phyloP scores from a whole-genome alignment of 2,797 vertebrate species.

The Borostomias antarcticus region DNA sequence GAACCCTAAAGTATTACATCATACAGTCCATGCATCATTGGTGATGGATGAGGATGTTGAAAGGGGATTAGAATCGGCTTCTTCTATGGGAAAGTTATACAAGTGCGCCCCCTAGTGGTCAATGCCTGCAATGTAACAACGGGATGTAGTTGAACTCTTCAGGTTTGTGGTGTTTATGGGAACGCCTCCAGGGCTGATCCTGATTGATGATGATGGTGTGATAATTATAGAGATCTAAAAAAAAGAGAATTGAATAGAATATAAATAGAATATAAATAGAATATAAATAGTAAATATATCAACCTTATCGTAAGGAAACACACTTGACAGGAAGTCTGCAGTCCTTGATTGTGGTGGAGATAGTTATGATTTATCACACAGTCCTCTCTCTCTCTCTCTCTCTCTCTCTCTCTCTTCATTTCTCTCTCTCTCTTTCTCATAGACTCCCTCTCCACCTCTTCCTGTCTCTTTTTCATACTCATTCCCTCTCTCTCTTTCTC shows the following conservation, averaged over 20 bases:
- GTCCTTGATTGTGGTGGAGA: not conserved
- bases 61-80: too few species aligned
- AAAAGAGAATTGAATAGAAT: too few species aligned
- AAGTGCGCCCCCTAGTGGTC: not conserved
- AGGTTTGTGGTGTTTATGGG: too few species aligned
- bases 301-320: not conserved
- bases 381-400: not conserved
- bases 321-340: not conserved
- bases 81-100: not conserved
- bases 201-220: too few species aligned
- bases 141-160: too few species aligned
- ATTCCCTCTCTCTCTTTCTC: not conserved
- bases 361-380: not conserved
- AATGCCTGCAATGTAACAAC: too few species aligned
- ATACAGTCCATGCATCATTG: not conserved
- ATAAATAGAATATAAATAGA: not conserved
- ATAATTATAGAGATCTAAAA: too few species aligned
- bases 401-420: not conserved
- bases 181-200: too few species aligned
- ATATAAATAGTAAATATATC: not conserved
- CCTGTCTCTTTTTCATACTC: not conserved
- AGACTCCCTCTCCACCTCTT: not conserved
- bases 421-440: slow-evolving; percentile 4
- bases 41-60: too few species aligned
- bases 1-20: not conserved